A percentile compares a stretch with the other conserved stretches of the same genome.
Conservation (phyloP, 2,888 invertebrate species). For the Mellilla xanthometata region DNA sequence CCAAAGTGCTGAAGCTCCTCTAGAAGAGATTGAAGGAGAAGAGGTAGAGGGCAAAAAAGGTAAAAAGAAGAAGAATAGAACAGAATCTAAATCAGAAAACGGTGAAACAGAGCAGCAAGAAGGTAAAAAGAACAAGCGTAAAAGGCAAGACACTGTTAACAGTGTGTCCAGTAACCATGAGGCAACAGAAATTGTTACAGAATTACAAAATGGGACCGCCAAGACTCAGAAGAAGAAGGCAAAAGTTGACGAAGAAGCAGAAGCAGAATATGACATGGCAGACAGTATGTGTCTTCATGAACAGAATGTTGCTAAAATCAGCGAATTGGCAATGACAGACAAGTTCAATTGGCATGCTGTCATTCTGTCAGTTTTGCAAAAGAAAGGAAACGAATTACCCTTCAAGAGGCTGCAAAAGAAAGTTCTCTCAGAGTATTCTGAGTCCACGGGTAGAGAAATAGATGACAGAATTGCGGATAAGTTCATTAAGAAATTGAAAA, state of each 20-base stretch:
- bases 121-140: slow-evolving; percentile 63
- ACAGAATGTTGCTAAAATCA: slow-evolving; percentile 73
- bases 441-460: slow-evolving; percentile 73
- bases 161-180: slow-evolving; percentile 42
- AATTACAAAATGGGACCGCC: slow-evolving; percentile 35
- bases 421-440: slow-evolving; percentile 85
- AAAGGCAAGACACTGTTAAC: slow-evolving; percentile 67
- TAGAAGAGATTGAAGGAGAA: slow-evolving; percentile 49
- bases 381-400: slow-evolving; percentile 84
- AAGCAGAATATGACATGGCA: no score
- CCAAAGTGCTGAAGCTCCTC: slow-evolving; percentile 57
- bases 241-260: slow-evolving; percentile 54
- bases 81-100: slow-evolving; percentile 44
- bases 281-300: slow-evolving; percentile 68
- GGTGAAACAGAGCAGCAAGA: slow-evolving; percentile 42
- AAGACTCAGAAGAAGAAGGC: slow-evolving; percentile 63
- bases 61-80: slow-evolving; percentile 69
- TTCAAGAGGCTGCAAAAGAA: slow-evolving; percentile 90
- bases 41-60: slow-evolving; percentile 57
- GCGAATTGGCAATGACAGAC: slow-evolving; percentile 50
- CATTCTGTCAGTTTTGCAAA: slow-evolving; percentile 73
- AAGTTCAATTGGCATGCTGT: slow-evolving; percentile 78
- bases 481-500: slow-evolving; percentile 87
- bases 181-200: slow-evolving; percentile 27
- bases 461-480: slow-evolving; percentile 86